A percentile compares a stretch with the other conserved stretches of the same genome.
phyloP scores from a whole-genome alignment of 2,113 vertebrate genomes.

The Odobenus rosmarus region DNA sequence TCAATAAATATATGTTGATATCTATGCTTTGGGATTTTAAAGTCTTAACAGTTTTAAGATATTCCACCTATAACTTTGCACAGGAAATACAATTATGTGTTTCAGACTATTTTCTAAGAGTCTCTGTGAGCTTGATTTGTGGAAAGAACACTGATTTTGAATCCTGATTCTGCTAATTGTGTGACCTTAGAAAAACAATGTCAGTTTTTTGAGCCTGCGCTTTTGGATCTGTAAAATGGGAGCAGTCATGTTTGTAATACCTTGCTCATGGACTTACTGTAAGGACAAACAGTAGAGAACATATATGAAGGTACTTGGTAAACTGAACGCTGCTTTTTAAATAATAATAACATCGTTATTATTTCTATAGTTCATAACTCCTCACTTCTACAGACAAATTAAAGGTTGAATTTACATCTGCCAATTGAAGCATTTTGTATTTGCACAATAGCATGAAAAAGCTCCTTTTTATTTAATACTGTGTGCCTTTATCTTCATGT shows the following conservation, averaged over 20 bases:
- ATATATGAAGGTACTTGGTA: background rate
- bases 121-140: background rate
- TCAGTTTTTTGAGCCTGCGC: background rate
- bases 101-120: background rate
- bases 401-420: background rate
- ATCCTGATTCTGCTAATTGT: background rate
- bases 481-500: background rate
- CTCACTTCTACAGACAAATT: background rate
- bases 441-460: background rate
- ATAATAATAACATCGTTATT: background rate
- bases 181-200: background rate
- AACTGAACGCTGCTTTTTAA: background rate
- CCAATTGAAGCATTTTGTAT: background rate
- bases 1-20: background rate
- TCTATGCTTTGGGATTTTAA: background rate
- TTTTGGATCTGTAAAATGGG: background rate
- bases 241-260: background rate
- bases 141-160: background rate
- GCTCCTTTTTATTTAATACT: background rate
- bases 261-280: background rate
- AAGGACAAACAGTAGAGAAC: background rate
- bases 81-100: background rate
- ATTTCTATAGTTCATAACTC: background rate
- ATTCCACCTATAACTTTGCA: background rate
- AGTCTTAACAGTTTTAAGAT: background rate